Evolutionary conservation across 1,140 invertebrate genomes (phyloP).

Genomic region (Neodiprion lecontei): DNA sequence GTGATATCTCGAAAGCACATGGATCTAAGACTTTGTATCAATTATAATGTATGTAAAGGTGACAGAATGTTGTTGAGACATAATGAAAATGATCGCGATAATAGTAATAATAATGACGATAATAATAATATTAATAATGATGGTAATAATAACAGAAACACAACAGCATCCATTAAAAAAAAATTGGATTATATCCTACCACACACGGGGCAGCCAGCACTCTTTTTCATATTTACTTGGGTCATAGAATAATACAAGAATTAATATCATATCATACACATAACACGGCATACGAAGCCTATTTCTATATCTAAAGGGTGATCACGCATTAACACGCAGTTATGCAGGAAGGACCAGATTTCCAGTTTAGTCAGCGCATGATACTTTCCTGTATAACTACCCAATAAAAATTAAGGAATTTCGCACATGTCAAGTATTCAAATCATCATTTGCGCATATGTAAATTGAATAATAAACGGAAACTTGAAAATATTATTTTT

Average conservation of each 20-base stretch:
- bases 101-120: conserved; percentile 8
- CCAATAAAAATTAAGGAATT: too few species aligned
- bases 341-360: background rate
- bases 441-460: too few species aligned
- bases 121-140: background rate
- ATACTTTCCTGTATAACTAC: too few species aligned
- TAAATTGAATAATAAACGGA: too few species aligned
- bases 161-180: background rate
- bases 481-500: too few species aligned
- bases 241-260: background rate
- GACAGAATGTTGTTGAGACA: too few species aligned
- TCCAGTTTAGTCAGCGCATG: too few species aligned
- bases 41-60: background rate
- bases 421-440: too few species aligned
- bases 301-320: conserved; percentile 25
- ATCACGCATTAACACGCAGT: conserved; percentile 5
- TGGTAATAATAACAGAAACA: background rate
- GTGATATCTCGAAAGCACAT: conserved; percentile 4
- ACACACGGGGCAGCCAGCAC: background rate
- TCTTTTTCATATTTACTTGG: background rate
- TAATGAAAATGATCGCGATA: background rate
- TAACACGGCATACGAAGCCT: conserved; percentile 37
- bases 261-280: conserved; percentile 28
- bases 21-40: background rate
- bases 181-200: background rate